Evolutionary conservation across 2,888 invertebrate genomes (phyloP).

Genomic region (Trissolcus brochymenae): DNA sequence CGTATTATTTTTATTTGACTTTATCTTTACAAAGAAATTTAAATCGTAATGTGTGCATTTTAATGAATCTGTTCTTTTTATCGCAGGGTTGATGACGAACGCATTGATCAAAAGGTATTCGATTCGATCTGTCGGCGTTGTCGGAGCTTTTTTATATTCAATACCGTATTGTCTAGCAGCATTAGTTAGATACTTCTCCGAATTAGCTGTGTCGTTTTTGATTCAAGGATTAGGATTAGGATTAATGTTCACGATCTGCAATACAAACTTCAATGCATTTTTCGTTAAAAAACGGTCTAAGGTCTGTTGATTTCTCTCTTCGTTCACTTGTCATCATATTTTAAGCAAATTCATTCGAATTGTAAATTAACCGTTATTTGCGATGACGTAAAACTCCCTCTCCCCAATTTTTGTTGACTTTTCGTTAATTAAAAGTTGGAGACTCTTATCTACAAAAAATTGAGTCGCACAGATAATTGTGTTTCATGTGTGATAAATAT

Average conservation of each 20-base stretch:
- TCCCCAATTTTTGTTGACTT: background rate
- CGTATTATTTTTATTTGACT: no score
- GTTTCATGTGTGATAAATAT: background rate
- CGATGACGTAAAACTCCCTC: background rate
- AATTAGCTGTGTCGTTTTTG: conserved; percentile 81
- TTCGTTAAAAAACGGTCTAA: conserved; percentile 83
- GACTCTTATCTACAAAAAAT: conserved; percentile 13
- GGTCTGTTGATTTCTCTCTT: conserved; percentile 57
- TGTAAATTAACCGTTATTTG: no score
- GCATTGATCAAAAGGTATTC: conserved; percentile 82
- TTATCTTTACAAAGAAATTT: no score
- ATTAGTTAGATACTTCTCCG: conserved; percentile 81
- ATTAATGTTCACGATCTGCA: conserved; percentile 84
- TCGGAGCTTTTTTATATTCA: conserved; percentile 81
- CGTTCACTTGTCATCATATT: no score
- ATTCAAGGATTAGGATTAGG: conserved; percentile 84
- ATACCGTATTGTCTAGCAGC: conserved; percentile 81
- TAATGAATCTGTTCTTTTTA: background rate
- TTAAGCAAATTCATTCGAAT: no score
- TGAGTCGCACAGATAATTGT: conserved; percentile 11
- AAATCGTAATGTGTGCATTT: no score
- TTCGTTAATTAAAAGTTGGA: conserved; percentile 11
- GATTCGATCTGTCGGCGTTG: conserved; percentile 82
- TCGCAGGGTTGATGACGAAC: conserved; percentile 83
- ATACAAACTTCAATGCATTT: conserved; percentile 85